Base-by-base conservation (phyloP, 1,140 invertebrate genomes). In the Zeugodacus cucurbitae region DNA sequence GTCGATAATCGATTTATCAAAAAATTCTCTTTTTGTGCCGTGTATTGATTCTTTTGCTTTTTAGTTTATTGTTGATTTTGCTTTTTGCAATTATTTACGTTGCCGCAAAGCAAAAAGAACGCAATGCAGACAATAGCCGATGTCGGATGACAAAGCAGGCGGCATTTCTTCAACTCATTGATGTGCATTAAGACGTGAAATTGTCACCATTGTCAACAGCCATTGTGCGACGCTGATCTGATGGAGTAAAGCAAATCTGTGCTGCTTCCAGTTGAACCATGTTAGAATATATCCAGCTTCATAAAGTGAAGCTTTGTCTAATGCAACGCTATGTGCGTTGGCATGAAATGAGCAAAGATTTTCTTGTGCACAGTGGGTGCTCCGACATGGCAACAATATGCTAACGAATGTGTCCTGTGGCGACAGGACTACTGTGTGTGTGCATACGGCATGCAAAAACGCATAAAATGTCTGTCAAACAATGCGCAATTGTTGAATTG, bases 101-200 rank as follows among this genome's bases (percentile, higher is more conserved):
- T 86, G 85, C 85, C 54, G 29, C 48, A 87, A 87, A 59, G n/a
- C 54, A 59, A 62, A 62, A 4, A 37, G 85, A 34, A 26, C 11
- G 34, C 1, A 26, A n/a, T n/a, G 37, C 11, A 34, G 26, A 62
- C 32, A 87, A 87, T 59, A 20, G 17, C 8, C 22, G n/a, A 14
- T 3, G 85, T 59, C 74, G 78, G 89, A 89, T 89, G 90, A 88
- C 90, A 88, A 87, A 88, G 41, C 41, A 48, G 41, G 74, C 74
- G 74, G 74, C 74, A 89, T 90, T 89, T 88, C 88, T 89, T 90
- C 90, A 82, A 90, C 88, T 89, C 91, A 92, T 92, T 92, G 90
- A 91, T 90, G 91, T 91, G 90, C 91, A 92, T 92, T 92, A 91
- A 92, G 91, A 92, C 92, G 91, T 92, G 91, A 92, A 92, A 92